phyloP scores from a whole-genome alignment of 37 sponge, comb jelly and placozoan genomes.

The Axinella damicornis region DNA sequence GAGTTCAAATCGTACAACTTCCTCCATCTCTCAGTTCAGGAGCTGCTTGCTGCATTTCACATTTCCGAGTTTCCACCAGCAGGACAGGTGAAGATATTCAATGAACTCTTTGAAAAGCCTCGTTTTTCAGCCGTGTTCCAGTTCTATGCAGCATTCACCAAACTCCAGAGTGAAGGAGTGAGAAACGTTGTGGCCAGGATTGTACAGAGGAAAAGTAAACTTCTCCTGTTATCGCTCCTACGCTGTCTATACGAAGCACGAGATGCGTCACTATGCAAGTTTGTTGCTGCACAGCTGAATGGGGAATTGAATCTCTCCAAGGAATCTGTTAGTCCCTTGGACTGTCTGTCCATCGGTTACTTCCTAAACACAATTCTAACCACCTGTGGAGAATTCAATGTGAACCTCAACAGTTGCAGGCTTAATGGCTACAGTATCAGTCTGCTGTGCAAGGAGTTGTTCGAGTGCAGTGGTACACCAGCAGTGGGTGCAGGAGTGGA shows the following conservation, averaged over 20 bases:
- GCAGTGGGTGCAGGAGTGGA: too few species aligned
- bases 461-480: background rate
- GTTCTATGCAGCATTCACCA: conserved; percentile 6
- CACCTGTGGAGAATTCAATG: background rate
- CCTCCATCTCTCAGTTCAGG: too few species aligned
- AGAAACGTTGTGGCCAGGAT: background rate
- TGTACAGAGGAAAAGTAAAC: background rate
- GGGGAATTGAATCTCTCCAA: background rate
- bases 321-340: background rate
- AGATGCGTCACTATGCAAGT: background rate
- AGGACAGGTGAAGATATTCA: background rate
- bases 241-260: background rate
- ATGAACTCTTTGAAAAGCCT: background rate
- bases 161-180: background rate
- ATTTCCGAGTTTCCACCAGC: background rate
- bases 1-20: too few species aligned
- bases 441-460: background rate
- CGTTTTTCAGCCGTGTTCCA: background rate
- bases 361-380: background rate
- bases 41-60: background rate
- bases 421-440: background rate
- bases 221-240: background rate
- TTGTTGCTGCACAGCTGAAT: background rate
- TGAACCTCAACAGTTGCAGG: background rate
- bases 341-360: conserved; percentile 7